These are phyloP conservation scores for Cygnus atratus DNA, from an alignment of 2,113 vertebrate genomes.

Conservation along the genomic window DNA sequence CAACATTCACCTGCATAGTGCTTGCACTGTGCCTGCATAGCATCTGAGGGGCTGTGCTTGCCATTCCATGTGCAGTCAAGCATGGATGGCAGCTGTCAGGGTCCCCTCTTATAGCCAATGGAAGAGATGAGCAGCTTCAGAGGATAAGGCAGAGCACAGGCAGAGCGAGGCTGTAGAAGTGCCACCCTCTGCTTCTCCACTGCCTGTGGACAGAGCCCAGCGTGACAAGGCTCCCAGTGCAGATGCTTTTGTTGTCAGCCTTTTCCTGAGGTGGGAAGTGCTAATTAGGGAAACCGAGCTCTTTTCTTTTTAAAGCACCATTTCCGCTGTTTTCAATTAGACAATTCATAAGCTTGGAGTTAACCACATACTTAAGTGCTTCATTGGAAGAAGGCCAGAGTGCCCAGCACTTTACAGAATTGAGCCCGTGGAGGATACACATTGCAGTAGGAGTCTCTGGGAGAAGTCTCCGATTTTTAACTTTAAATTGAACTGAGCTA, in stretches of 20 bases:
- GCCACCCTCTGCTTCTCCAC: not conserved
- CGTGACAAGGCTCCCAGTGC: not conserved
- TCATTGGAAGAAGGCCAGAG: not conserved
- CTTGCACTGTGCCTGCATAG: not conserved
- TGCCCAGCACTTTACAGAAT: not conserved
- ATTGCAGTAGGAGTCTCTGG: not conserved
- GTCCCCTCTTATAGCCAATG: not conserved
- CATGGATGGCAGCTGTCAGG: fast-evolving
- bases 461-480: not conserved
- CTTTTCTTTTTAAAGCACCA: not conserved
- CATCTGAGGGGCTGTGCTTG: not conserved
- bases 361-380: not conserved
- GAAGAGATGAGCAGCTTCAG: not conserved
- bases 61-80: fast-evolving
- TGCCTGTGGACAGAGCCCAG: not conserved
- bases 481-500: not conserved
- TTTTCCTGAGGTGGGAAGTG: not conserved
- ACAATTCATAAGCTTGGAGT: not conserved
- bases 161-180: not conserved
- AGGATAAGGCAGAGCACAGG: not conserved
- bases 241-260: not conserved
- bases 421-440: not conserved
- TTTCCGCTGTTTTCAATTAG: not conserved
- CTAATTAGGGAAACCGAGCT: not conserved
- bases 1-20: no score